A percentile compares a stretch with the other conserved stretches of the same genome.
Conservation (phyloP, 2,888 invertebrate species). For the Adelognathus sp. region DNA sequence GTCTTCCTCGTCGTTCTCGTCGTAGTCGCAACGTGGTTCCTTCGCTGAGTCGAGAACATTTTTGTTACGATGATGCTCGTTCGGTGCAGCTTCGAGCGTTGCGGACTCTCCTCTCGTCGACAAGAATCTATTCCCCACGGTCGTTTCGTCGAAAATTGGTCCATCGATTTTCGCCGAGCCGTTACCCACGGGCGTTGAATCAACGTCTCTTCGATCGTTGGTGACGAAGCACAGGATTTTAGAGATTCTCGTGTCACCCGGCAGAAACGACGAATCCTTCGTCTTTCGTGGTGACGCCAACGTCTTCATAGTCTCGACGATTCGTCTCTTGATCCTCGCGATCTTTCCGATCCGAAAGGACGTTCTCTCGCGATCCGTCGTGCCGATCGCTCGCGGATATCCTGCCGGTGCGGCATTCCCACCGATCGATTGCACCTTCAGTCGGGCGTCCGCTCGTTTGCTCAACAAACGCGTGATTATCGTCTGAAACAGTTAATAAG, state of each 20-base stretch:
- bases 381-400: conserved; percentile 39
- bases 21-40: background rate
- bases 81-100: background rate
- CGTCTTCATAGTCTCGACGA: conserved; percentile 71
- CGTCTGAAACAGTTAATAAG: conserved; percentile 70
- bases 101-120: background rate
- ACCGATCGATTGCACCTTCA: conserved; percentile 79
- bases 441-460: conserved; percentile 78
- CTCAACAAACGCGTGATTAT: conserved; percentile 78
- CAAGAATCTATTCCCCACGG: conserved; percentile 6
- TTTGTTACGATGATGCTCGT: conserved; percentile 6
- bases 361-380: conserved; percentile 40
- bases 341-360: conserved; percentile 64
- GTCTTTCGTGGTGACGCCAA: conserved; percentile 71
- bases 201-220: background rate
- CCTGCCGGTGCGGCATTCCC: conserved; percentile 64
- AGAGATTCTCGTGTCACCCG: conserved; percentile 33
- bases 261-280: conserved; percentile 54
- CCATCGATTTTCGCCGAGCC: background rate
- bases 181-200: background rate
- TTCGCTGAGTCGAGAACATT: background rate
- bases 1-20: conserved; percentile 2
- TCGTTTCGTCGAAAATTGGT: conserved; percentile 15
- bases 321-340: conserved; percentile 67
- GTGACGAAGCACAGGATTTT: conserved; percentile 49